Conservation (phyloP, 2,888 invertebrate species). For the Athalia circularis region DNA sequence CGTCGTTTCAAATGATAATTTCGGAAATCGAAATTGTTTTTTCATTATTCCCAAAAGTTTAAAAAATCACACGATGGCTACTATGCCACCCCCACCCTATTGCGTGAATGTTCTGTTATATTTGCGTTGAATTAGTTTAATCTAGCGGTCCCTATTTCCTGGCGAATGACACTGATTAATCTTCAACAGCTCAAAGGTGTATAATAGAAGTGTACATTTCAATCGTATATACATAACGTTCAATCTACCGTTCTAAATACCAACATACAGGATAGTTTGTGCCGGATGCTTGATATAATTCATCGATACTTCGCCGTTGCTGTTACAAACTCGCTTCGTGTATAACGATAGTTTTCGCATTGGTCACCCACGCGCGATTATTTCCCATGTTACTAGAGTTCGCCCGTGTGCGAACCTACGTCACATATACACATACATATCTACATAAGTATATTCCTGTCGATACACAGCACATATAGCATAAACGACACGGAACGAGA, state of each 20-base stretch:
- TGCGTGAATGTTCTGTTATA: background rate
- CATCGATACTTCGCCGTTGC: conserved; percentile 19
- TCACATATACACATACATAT: background rate
- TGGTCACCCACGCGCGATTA: conserved; percentile 35
- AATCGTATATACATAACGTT: conserved; percentile 19
- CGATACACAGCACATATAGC: no score
- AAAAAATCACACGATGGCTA: background rate
- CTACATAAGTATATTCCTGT: background rate
- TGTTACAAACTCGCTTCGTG: background rate
- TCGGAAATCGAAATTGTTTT: no score
- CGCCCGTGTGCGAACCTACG: background rate
- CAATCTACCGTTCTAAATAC: conserved; percentile 40
- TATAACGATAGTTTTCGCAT: background rate
- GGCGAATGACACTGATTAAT: conserved; percentile 25
- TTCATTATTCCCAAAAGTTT: no score
- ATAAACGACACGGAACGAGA: conserved; percentile 34
- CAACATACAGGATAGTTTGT: conserved; percentile 27
- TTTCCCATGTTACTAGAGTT: background rate
- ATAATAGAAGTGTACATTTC: conserved; percentile 7
- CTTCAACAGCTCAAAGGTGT: background rate
- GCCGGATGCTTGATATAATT: conserved; percentile 36
- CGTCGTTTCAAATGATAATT: no score
- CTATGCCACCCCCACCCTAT: background rate
- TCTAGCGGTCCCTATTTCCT: background rate
- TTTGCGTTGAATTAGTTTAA: background rate